Base-by-base conservation (phyloP, 2,888 invertebrate genomes). In the Orthonevra nobilis region DNA sequence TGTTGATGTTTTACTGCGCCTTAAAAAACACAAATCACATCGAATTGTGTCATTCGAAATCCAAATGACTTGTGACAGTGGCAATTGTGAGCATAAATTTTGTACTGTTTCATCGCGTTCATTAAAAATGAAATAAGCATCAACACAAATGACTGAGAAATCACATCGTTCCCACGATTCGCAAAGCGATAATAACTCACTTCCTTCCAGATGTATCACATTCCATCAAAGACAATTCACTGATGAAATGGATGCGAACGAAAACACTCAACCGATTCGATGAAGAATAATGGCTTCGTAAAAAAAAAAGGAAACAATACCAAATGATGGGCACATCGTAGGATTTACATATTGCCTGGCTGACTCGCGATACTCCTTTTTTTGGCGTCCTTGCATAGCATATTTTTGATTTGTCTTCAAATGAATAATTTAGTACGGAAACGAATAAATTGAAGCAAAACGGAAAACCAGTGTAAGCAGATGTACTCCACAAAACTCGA, bases 391-490 rank as follows among this genome's bases (percentile, higher is more conserved):
- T 12, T n/a, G 9, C 44, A 20, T 64, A 56, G 34, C 73, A 66
- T 68, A 79, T 73, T 79, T 79, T 68, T 79, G 66, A 79, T 73
- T 79, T 73, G 28, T 60, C 56, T 68, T 73, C 66, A 61, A 68
- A 73, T 79, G 72, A 79, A 79, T 79, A 79, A 79, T 79, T 79
- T 79, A 79, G 56, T 56, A 54, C 61, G 32, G 73, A 79, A 79
- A 23, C 66, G 73, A 79, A 79, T 79, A 79, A 79, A 79, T 73
- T 79, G 60, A 79, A 56, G n/a, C 66, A 32, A 36, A 75, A 73
- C 32, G 15, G 64, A n/a, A 23, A 23, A 32, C 9, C 34, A 54
- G 73, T 73, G 66, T 60, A 73, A 73, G 40, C 79, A 73, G 73
- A 68, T 73, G 66, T 73, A 79, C 60, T 54, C 40, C 12, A 44